Base-by-base conservation (phyloP, 2,888 invertebrate species). In the Nymphalis polychloros region DNA sequence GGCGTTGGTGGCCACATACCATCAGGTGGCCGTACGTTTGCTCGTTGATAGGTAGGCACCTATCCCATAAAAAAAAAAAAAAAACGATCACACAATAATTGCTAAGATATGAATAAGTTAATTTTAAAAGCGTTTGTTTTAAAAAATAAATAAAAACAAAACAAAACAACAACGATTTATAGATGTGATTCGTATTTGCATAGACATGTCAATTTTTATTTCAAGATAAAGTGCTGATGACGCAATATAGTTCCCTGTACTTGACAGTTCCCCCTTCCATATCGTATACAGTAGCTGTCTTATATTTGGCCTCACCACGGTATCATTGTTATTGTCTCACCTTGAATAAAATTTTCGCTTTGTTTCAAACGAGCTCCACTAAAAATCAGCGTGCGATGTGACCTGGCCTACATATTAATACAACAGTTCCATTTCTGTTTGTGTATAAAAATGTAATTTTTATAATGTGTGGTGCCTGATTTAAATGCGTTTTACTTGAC, bases 261-360 rank as follows among this genome's bases (percentile, higher is more conserved):
- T 41, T 68, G 68, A 68, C 64, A 70, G 64, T 47, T 64, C 50
- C 59, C 59, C 59, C 52, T 59, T 60, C 61, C 67, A 66, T 62
- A 62, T 46, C 50, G 71, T 61, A 65, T 69, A 65, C 35, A 65
- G 65, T 63, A 63, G 62, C 47, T 67, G 70, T 70, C 70, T 70
- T 65, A 67, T 70, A 70, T 72, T 67, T 59, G 63, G 63, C 61
- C 65, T 49, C 57, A 57, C n/a, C 61, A 61, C 59, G 62, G 62
- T 70, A 64, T 64, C 67, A 67, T 70, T 72, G 70, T 72, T 72
- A 68, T 72, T 70, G 67, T 59, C 67, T 72, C 67, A 67, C 70
- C 72, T 70, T 73, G 73, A 71, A 74, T 74, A 72, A 70, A 74
- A 68, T 73, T 72, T 73, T 60, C 65, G 68, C 73, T 67, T 70